Evolutionary conservation across 1,140 invertebrate species (phyloP), one percentile per base, ranked within the genome.

Genomic region (Coboldia fuscipes): DNA sequence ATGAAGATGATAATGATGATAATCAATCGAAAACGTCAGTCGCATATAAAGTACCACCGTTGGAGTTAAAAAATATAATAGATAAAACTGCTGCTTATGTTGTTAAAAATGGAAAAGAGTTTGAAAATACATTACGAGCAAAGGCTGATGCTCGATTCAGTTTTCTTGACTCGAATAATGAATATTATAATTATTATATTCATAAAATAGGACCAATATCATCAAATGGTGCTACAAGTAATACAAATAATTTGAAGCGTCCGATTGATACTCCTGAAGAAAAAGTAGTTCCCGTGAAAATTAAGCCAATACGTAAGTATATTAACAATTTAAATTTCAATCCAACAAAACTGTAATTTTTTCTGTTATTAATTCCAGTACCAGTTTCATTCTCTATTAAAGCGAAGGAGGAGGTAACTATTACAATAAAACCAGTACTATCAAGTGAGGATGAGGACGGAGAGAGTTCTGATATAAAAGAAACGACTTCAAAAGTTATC

Each of bases 41-140:
- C 3, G 15, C 4, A 15, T 6, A 15, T 17, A 4, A 17, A 5
- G 13, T 68, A 6, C 79, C 82, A 13, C 74, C 83, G 0, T 70
- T 73, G 8, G 82, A 86, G 36, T 58, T 85, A 5, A 73, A 82
- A 47, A 66, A 80, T 26, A 79, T 96, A 6, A 85, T 97, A 32
- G 86, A 94, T 51, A 92, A 93, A 60, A 92, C 96, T 73, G 88
- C 89, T 2, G 75, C 74, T 36, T 96, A 96, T 50, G 89, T 96
- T 0, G 75, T 79, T 1, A 89, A 89, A 45, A 96, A 96, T 60
- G 92, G 90, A 1, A 64, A 72, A 30, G 81, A 88, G 42, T 96
- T 97, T 56, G 89, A 94, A 46, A 68, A 72, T 8, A 80, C 85
- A 19, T 77, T 94, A 0, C 75, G 73, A 46, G 73, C 70, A 3